These are phyloP conservation scores for Diarsia brunnea DNA, from an alignment of 2,888 invertebrate species.

Conservation along the genomic window DNA sequence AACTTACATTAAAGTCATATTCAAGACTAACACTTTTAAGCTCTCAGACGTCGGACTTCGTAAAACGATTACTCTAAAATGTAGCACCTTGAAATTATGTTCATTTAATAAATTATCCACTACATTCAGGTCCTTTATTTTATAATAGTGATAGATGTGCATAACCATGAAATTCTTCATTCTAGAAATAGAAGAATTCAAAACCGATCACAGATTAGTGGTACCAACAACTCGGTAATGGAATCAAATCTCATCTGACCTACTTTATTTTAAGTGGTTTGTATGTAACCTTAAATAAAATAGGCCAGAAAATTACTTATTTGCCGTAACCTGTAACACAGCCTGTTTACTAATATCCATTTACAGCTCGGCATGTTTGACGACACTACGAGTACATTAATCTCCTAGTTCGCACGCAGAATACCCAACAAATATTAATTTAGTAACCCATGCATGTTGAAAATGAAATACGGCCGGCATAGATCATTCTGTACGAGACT, in stretches of 20 bases:
- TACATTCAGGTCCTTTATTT: background rate
- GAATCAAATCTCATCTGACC: too few species aligned
- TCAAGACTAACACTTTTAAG: constrained; percentile 33
- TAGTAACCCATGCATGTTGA: constrained; percentile 50
- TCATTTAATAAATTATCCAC: background rate
- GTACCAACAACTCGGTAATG: too few species aligned
- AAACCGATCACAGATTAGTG: too few species aligned
- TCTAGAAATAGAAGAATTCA: too few species aligned
- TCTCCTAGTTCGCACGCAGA: constrained; percentile 39
- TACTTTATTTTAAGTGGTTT: too few species aligned
- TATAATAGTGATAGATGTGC: background rate
- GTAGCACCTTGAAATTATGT: background rate
- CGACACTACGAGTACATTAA: constrained; percentile 32
- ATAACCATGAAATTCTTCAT: background rate
- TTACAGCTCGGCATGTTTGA: constrained; percentile 20
- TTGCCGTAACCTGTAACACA: background rate
- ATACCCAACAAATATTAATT: constrained; percentile 54
- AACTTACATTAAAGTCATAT: constrained; percentile 38
- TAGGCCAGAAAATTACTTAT: background rate
- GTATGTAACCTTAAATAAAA: too few species aligned
- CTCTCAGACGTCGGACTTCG: constrained; percentile 5
- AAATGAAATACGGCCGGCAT: constrained; percentile 46
- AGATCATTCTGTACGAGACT: constrained; percentile 43
- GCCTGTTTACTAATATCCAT: constrained; percentile 18
- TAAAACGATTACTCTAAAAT: constrained; percentile 6